These are phyloP conservation scores for Poecile montanus DNA, from an alignment of 2,797 vertebrate species.

Conservation along the genomic window DNA sequence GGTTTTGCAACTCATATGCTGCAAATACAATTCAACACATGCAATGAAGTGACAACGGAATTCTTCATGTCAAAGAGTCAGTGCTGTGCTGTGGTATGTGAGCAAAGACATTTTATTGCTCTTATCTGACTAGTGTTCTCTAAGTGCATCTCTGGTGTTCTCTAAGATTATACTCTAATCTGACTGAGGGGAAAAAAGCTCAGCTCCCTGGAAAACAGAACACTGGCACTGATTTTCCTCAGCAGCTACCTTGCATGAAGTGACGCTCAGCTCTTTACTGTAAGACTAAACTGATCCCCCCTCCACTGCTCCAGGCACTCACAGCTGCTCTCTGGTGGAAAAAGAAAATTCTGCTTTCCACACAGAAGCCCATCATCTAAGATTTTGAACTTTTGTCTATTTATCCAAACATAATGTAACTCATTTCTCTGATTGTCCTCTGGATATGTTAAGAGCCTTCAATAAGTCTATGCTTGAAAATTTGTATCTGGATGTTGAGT, in stretches of 20 bases:
- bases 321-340: constrained; percentile 10
- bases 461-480: not conserved
- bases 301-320: not conserved
- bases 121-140: not conserved
- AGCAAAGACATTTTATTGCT: not conserved
- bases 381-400: not conserved
- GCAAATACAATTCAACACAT: constrained; percentile 12
- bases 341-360: not conserved
- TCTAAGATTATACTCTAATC: not conserved
- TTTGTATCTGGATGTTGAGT: not conserved
- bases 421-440: not conserved
- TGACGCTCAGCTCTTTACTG: not conserved
- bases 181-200: not conserved
- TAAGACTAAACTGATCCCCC: not conserved
- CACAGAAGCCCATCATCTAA: not conserved
- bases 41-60: constrained; percentile 38
- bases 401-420: not conserved
- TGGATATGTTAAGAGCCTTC: not conserved
- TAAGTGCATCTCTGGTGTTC: not conserved
- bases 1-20: not conserved
- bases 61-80: constrained; percentile 6
- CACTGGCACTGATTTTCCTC: not conserved
- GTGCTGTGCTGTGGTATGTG: not conserved
- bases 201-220: not conserved
- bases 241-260: not conserved